phyloP scores from a whole-genome alignment of 1,140 invertebrate genomes.

The Solen grandis region DNA sequence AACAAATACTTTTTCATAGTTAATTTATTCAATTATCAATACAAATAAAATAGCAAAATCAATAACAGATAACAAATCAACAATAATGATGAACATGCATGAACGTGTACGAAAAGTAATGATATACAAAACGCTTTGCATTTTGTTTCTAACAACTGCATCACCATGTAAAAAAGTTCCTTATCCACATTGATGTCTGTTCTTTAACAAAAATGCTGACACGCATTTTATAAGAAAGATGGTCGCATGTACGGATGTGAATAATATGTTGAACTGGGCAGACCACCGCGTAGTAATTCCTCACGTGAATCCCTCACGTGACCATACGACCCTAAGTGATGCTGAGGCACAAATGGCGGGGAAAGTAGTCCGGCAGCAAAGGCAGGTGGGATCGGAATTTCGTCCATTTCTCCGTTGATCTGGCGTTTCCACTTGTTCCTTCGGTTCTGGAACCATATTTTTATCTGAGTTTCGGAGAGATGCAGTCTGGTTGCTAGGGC shows the following conservation, averaged over 20 bases:
- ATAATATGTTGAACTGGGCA: conserved; percentile 16
- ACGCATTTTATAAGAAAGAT: no score
- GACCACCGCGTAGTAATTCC: conserved; percentile 21
- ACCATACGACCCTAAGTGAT: conserved; percentile 10
- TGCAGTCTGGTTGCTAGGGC: conserved; percentile 96
- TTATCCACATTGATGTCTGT: no score
- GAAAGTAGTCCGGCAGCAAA: conserved; percentile 28
- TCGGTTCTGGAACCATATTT: conserved; percentile 86
- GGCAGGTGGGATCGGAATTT: conserved; percentile 40
- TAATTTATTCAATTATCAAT: no score
- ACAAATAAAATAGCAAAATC: no score
- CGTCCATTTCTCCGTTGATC: conserved; percentile 80
- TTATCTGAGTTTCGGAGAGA: conserved; percentile 94
- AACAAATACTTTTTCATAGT: no score
- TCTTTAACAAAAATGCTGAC: no score
- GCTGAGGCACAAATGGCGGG: not conserved
- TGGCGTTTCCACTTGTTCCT: conserved; percentile 99
- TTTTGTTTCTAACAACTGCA: no score
- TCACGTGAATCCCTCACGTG: conserved; percentile 25
- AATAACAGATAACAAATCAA: no score
- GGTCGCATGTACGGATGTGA: conserved; percentile 37
- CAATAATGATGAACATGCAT: no score
- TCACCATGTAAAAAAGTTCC: no score
- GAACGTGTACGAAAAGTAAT: no score
- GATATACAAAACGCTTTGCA: no score